Evolutionary conservation across 2,797 vertebrate species (phyloP), one percentile per base, ranked within the genome.

Genomic region (Malurus leucopterus): DNA sequence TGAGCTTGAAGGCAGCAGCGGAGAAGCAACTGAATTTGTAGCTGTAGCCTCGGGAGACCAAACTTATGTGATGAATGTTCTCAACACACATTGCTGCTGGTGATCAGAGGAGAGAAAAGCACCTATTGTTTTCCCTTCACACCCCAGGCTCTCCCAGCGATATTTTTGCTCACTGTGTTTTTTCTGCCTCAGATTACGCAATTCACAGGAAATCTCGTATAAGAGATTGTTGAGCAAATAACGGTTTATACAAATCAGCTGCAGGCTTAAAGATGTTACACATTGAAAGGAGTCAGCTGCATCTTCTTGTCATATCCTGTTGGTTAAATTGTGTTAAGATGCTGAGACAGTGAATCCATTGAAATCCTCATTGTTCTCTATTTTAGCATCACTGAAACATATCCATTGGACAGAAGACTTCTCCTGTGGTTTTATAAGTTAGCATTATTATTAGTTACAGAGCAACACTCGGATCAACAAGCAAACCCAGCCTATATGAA

Each of bases 211-310:
- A 89, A 36, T 51, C 24, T 76, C 2, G 0, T 40, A 15, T 36
- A 79, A 79, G 41, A 93, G 32, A 86, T 73, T 63, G 47, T 49
- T 86, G 71, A 92, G 58, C 84, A 90, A 90, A 86, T 67, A 73
- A 84, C 46, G 58, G 22, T 74, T 93, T 75, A 76, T 18, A 69
- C 13, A 54, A 61, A 75, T 78, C 69, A 85, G 88, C 55, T 86
- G 29, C 53, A 75, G 43, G 64, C 71, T 55, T 86, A 78, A 92
- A 84, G 71, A 86, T 38, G 23, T 44, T 68, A 40, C 24, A 58
- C 4, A 24, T 10, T 59, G 59, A 59, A 85, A 89, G 73, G 73
- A 64, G 23, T 54, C 75, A 87, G 68, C 69, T 89, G 78, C 40
- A 47, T 72, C 54, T 83, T 80, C 68, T 54, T 70, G 59, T 65